phyloP scores from a whole-genome alignment of 1,140 invertebrate genomes.

The Polypedilum pembai region DNA sequence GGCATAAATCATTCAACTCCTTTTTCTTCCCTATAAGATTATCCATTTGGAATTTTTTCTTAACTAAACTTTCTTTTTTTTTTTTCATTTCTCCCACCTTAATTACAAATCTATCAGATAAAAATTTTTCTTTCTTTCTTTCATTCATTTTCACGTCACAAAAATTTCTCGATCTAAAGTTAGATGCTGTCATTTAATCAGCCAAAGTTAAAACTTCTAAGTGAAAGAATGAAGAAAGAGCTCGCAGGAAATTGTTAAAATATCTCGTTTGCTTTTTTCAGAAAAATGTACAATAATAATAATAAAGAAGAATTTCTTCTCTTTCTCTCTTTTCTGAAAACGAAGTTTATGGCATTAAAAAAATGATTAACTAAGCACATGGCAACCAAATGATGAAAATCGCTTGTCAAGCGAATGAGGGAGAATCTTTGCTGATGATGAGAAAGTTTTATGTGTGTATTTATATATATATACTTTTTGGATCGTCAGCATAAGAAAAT shows the following conservation, averaged over 20 bases:
- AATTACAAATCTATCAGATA: no score
- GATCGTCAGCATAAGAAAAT: no score
- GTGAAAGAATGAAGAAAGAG: no score
- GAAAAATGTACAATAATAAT: not conserved
- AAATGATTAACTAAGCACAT: slow-evolving; percentile 13
- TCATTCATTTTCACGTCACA: no score
- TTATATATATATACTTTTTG: no score
- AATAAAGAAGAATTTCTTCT: no score
- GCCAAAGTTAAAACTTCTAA: no score
- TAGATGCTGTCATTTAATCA: no score
- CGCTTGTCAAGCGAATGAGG: not conserved
- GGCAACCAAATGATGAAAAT: slow-evolving; percentile 12
- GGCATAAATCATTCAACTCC: slow-evolving; percentile 2
- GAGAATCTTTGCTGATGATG: slow-evolving; percentile 5
- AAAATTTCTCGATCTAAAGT: no score
- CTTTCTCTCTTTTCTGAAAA: not conserved
- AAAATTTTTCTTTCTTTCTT: no score
- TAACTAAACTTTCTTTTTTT: not conserved
- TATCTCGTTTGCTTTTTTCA: not conserved
- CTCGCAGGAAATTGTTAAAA: slow-evolving; percentile 6
- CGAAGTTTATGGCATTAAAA: slow-evolving; percentile 11
- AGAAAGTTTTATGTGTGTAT: not conserved
- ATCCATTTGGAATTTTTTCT: not conserved
- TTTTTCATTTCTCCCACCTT: no score
- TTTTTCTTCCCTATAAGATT: not conserved